Percentiles rank a stretch among this genome's conserved stretches.
Conservation (phyloP, 2,113 vertebrate species). For the Myotis lucifugus region DNA sequence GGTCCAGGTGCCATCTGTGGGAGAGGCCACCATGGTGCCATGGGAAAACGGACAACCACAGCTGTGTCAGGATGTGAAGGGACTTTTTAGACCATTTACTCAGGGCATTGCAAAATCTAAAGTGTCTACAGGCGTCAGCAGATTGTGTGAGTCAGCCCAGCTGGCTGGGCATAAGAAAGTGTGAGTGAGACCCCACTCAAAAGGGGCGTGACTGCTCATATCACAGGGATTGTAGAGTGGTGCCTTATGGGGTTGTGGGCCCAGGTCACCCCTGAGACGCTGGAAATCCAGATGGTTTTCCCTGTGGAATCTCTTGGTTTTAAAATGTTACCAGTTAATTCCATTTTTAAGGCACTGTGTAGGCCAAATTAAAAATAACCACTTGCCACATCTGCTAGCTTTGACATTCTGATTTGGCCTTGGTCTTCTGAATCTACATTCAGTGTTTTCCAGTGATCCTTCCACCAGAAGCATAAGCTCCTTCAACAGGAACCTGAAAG, state of each 20-base stretch:
- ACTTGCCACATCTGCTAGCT: not conserved
- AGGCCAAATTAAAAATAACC: slow-evolving; percentile 21
- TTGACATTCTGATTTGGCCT: not conserved
- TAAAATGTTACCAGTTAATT: slow-evolving; percentile 4
- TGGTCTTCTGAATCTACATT: not conserved
- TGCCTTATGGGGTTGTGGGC: not conserved
- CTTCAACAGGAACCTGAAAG: not conserved
- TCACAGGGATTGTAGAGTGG: not conserved
- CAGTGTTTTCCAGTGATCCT: not conserved
- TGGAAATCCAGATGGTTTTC: not conserved
- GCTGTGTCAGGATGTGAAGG: not conserved
- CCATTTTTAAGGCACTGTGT: not conserved
- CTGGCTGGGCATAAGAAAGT: not conserved
- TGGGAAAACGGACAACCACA: not conserved
- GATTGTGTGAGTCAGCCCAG: not conserved
- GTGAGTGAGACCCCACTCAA: too few species aligned
- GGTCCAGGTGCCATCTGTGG: not conserved
- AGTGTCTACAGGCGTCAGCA: not conserved
- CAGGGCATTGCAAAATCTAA: not conserved
- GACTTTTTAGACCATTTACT: not conserved
- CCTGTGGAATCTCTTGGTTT: slow-evolving; percentile 11
- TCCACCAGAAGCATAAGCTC: not conserved
- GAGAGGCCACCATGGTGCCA: not conserved
- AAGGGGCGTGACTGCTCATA: not conserved
- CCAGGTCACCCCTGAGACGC: not conserved